A percentile compares a stretch with the other conserved stretches of the same genome.
phyloP scores from a whole-genome alignment of 2,113 vertebrate species.

The Cyanocitta stelleri region DNA sequence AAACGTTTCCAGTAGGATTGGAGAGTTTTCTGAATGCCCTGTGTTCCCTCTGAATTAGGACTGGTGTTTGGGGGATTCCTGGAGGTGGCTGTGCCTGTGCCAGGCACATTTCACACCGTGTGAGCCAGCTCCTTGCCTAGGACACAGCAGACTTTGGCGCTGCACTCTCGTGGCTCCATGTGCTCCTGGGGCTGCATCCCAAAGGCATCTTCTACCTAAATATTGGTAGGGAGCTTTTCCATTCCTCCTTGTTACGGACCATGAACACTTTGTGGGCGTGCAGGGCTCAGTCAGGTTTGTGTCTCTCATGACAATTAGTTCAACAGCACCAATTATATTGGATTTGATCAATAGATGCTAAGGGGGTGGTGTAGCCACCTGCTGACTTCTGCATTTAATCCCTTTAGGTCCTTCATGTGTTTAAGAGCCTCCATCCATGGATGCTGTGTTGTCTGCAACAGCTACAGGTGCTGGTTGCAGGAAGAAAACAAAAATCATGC shows the following conservation, averaged over 20 bases:
- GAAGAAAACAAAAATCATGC: neutral
- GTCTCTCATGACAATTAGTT: neutral
- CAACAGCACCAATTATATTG: rapidly evolving
- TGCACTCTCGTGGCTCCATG: rapidly evolving
- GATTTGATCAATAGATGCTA: neutral
- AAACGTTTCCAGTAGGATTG: neutral
- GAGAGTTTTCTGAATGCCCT: neutral
- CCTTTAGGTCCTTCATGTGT: neutral
- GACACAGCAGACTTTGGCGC: rapidly evolving
- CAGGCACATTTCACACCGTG: neutral
- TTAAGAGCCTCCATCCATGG: neutral
- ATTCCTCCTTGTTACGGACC: rapidly evolving
- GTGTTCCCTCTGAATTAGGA: neutral
- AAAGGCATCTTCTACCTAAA: neutral
- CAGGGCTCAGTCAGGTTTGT: neutral
- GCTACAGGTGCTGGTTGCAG: neutral
- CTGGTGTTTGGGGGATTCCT: neutral
- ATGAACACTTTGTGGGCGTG: neutral
- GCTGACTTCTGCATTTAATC: neutral
- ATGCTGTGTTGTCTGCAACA: neutral
- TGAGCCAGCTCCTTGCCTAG: neutral
- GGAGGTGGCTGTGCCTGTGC: neutral
- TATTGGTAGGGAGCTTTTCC: neutral
- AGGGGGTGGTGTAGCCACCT: neutral
- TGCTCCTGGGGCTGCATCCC: neutral